Evolutionary conservation across 2,888 invertebrate species (phyloP).

Genomic region (Amphipoea oculea): DNA sequence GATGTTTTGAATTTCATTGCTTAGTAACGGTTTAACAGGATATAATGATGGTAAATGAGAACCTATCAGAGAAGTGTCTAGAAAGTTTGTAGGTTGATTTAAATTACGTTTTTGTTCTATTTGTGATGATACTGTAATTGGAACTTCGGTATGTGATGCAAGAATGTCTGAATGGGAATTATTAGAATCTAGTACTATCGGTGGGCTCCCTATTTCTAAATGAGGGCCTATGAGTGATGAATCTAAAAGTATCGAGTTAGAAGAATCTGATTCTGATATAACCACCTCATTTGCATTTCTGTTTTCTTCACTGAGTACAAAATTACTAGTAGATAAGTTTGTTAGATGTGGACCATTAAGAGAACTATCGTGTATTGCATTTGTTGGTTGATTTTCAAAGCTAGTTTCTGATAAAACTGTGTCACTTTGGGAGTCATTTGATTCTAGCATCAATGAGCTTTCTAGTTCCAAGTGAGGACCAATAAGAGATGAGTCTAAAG

Average conservation of each 20-base stretch:
- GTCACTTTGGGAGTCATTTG: not conserved
- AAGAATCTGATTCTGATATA: not conserved
- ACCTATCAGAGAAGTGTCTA: slow-evolving; percentile 18
- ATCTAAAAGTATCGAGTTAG: not conserved
- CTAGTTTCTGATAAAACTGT: not conserved
- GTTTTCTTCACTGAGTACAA: not conserved
- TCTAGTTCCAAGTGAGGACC: slow-evolving; percentile 17
- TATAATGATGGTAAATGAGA: not conserved
- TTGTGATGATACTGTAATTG: not conserved
- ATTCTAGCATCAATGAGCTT: not conserved
- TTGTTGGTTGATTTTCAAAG: not conserved
- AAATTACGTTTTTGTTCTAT: not conserved
- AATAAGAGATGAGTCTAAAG: slow-evolving; percentile 17
- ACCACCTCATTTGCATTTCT: not conserved
- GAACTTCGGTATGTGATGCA: not conserved
- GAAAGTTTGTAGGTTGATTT: not conserved
- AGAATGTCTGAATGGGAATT: not conserved
- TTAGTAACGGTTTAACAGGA: not conserved
- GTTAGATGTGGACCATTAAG: slow-evolving; percentile 15
- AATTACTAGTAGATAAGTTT: not conserved
- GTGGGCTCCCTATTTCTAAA: not conserved
- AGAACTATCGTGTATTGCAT: not conserved
- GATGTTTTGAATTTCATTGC: not conserved
- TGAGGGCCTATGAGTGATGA: slow-evolving; percentile 16
- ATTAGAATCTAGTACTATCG: not conserved